These are phyloP conservation scores for Mactromeris polynyma DNA, from an alignment of 2,888 invertebrate species.

Conservation along the genomic window DNA sequence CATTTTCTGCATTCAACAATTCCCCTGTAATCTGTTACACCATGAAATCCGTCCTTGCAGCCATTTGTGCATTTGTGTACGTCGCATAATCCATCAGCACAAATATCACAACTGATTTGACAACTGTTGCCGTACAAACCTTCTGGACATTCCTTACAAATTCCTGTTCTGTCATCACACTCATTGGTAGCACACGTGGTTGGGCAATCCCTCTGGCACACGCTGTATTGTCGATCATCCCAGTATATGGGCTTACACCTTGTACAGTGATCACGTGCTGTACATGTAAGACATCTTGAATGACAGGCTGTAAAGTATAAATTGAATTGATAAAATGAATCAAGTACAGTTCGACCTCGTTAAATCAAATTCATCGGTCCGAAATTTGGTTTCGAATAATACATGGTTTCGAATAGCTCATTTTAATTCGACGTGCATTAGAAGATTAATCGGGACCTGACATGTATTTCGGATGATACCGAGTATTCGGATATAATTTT, in stretches of 20 bases:
- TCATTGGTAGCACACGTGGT: neutral
- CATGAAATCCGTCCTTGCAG: neutral
- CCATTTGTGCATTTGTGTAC: neutral
- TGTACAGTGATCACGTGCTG: neutral
- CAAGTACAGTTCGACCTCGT: too few species aligned
- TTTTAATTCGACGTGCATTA: too few species aligned
- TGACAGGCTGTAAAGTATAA: too few species aligned
- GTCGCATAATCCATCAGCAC: neutral
- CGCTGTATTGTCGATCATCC: neutral
- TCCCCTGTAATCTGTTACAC: neutral
- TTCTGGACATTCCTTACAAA: neutral
- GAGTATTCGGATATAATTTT: too few species aligned
- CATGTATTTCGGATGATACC: too few species aligned
- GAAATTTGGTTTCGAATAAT: too few species aligned
- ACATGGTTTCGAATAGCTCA: too few species aligned
- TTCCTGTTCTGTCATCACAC: slow-evolving; percentile 4
- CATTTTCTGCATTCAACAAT: neutral
- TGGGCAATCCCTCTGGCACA: neutral
- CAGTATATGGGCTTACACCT: neutral
- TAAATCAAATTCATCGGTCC: too few species aligned
- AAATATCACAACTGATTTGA: neutral
- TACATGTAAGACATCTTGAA: neutral
- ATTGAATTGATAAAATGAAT: too few species aligned
- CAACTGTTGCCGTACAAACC: neutral
- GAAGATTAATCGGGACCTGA: too few species aligned